Conservation (phyloP, 2,888 invertebrate genomes). For the Oxycera nigricornis region DNA sequence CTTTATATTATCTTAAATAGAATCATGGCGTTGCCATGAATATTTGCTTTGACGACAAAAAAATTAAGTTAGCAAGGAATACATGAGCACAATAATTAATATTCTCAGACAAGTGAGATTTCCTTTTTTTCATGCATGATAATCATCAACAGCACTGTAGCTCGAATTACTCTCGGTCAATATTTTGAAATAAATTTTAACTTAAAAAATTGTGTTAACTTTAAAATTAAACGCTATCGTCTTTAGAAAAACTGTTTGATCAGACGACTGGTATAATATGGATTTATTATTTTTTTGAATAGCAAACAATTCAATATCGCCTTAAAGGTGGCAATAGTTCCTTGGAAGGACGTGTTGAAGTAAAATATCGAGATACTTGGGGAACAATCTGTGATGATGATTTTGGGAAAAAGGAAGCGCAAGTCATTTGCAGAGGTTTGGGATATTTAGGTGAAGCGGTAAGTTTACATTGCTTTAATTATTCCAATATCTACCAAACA, state of each 20-base stretch:
- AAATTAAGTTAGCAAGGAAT: too few relatives aligned
- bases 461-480: conserved; percentile 41
- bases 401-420: conserved; percentile 71
- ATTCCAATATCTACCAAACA: neutral
- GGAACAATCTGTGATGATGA: conserved; percentile 83
- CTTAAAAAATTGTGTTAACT: conserved; percentile 17
- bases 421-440: conserved; percentile 68
- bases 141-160: too few relatives aligned
- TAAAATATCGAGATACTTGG: conserved; percentile 73
- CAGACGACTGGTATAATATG: too few relatives aligned
- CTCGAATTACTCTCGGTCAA: too few relatives aligned
- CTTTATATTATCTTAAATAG: too few relatives aligned
- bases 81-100: too few relatives aligned
- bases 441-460: conserved; percentile 65
- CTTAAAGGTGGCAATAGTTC: conserved; percentile 65
- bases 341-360: conserved; percentile 74
- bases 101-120: too few relatives aligned
- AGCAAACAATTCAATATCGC: conserved; percentile 66
- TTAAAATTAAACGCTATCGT: conserved; percentile 52
- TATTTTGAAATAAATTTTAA: too few relatives aligned
- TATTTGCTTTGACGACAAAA: too few relatives aligned
- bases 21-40: too few relatives aligned
- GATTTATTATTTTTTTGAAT: neutral
- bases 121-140: too few relatives aligned
- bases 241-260: neutral